A percentile compares a stretch with the other conserved stretches of the same genome.
These are phyloP conservation scores for Schizotus pectinicornis DNA, from an alignment of 2,888 invertebrate species.

Conservation along the genomic window DNA sequence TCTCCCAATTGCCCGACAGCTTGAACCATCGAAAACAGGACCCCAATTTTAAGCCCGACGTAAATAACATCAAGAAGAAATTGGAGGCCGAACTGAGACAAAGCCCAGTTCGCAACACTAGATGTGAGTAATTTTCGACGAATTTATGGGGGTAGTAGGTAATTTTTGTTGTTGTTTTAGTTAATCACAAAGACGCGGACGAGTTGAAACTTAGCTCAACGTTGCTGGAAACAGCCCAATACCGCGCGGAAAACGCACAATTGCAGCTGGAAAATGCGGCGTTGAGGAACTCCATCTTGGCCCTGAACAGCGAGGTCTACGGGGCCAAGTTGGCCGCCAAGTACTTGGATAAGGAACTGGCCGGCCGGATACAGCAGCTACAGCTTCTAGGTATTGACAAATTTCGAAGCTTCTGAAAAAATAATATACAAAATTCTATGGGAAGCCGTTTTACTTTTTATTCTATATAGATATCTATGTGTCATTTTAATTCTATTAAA, in stretches of 20 bases:
- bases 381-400: slow-evolving; percentile 79
- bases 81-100: slow-evolving; percentile 57
- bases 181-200: slow-evolving; percentile 42
- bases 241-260: slow-evolving; percentile 65
- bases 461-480: too few relatives aligned
- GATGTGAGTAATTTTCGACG: slow-evolving; percentile 34
- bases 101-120: slow-evolving; percentile 54
- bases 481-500: too few relatives aligned
- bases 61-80: slow-evolving; percentile 57
- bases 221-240: slow-evolving; percentile 55
- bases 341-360: slow-evolving; percentile 85
- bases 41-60: slow-evolving; percentile 55
- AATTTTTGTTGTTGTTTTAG: neutral
- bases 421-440: too few relatives aligned
- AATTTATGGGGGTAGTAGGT: neutral
- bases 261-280: slow-evolving; percentile 73
- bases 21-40: slow-evolving; percentile 53
- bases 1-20: slow-evolving; percentile 61
- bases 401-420: too few relatives aligned
- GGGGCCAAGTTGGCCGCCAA: slow-evolving; percentile 85
- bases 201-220: slow-evolving; percentile 55
- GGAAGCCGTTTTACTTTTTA: too few relatives aligned
- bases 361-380: slow-evolving; percentile 83
- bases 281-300: slow-evolving; percentile 73
- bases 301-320: slow-evolving; percentile 81